These are phyloP conservation scores for Octodon degus DNA, from an alignment of 2,113 vertebrate genomes.

Conservation along the genomic window DNA sequence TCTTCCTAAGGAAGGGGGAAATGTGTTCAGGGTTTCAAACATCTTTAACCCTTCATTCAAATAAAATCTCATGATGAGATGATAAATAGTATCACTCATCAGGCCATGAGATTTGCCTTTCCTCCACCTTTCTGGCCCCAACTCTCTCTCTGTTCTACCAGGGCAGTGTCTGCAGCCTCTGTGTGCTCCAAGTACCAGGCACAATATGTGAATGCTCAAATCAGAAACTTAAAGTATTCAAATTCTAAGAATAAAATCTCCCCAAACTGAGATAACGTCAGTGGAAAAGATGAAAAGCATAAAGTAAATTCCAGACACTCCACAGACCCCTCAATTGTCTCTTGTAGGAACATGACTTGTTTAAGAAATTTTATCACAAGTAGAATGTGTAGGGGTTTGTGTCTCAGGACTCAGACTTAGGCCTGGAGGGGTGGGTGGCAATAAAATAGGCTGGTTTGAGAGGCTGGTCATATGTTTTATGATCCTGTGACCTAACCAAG, in stretches of 20 bases:
- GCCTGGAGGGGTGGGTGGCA: neutral
- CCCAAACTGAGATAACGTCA: neutral
- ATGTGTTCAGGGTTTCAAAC: neutral
- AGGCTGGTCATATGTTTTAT: neutral
- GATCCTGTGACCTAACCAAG: neutral
- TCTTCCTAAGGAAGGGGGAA: neutral
- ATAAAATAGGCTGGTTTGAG: slow-evolving; percentile 3
- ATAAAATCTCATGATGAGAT: neutral
- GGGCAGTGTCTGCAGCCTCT: neutral
- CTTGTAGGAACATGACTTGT: neutral
- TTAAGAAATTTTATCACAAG: neutral
- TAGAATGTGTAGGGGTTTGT: neutral
- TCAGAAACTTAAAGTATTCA: neutral
- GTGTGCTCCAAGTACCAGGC: neutral
- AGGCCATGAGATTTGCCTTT: neutral
- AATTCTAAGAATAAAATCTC: neutral
- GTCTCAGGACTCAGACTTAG: neutral
- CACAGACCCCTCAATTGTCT: neutral
- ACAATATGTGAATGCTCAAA: neutral
- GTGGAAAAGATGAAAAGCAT: neutral
- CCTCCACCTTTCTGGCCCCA: neutral
- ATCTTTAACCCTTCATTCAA: neutral
- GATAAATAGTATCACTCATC: neutral
- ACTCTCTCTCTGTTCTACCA: neutral
- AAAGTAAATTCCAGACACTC: neutral